Evolutionary conservation across 2,113 vertebrate species (phyloP), one percentile per base, ranked within the genome.

Genomic region (Lamprotornis superbus): DNA sequence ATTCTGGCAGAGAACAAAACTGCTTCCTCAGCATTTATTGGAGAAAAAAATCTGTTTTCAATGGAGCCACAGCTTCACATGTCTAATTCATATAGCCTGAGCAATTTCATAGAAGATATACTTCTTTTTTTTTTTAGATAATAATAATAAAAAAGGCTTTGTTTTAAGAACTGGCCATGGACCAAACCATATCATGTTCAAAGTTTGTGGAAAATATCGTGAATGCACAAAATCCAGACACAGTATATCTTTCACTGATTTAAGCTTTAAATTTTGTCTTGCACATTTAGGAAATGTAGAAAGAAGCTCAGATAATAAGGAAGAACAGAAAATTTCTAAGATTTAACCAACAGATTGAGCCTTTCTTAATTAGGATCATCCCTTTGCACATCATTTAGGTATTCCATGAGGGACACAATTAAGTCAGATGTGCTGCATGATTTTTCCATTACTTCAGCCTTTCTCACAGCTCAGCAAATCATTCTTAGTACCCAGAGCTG

Each of bases 41-140:
- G 30, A 91, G 50, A 2, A 92, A 91, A 91, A 89, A 95, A 83
- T 92, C 85, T 96, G 75, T 88, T 96, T 96, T 81, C 59, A 94
- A 85, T 95, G 79, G 30, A 96, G 31, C 37, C 47, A 56, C 37
- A 39, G 30, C 24, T 65, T 95, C 75, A 80, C 19, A 78, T 94
- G 47, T 64, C 71, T 83, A 61, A 83, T 75, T 91, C 87, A 42
- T 25, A 18, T 33, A 94, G 46, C 83, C 89, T 90, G 53, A 95
- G 22, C 55, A 93, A 60, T 89, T 59, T 88, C 87, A 93, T 6
- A 42, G 23, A 82, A 81, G 61, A 15, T 19, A 75, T 49, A 42
- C 27, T 61, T 57, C 24, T 68, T 42, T 33, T 40, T 40, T 19
- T 35, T 40, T 3, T 1, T 22, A 47, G 14, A 77, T 27, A 79